These are phyloP conservation scores for Sphecodes monilicornis DNA, from an alignment of 2,888 invertebrate species.

Conservation along the genomic window DNA sequence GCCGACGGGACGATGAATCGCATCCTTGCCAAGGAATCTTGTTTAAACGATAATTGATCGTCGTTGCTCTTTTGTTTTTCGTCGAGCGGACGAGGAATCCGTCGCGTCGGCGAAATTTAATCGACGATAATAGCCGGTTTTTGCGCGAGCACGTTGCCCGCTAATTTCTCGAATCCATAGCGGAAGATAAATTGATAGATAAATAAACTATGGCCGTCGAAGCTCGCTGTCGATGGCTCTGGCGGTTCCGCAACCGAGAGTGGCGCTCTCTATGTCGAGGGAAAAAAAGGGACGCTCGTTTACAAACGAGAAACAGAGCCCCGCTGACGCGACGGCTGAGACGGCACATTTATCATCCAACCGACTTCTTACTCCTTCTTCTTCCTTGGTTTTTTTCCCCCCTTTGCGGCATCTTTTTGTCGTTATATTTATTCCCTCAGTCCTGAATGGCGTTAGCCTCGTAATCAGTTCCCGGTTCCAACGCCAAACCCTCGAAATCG, in stretches of 20 bases:
- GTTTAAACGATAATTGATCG: conserved; percentile 47
- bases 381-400: conserved; percentile 32
- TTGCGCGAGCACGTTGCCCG: not conserved
- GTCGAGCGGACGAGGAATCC: conserved; percentile 6
- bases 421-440: conserved; percentile 43
- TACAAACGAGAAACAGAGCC: conserved; percentile 82
- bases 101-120: conserved; percentile 10
- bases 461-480: not conserved
- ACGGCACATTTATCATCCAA: conserved; percentile 81
- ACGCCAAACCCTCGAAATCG: not conserved
- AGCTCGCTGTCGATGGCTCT: conserved; percentile 38
- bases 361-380: conserved; percentile 65
- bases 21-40: not conserved
- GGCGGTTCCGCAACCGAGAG: conserved; percentile 44
- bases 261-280: conserved; percentile 38
- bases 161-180: conserved; percentile 24
- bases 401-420: conserved; percentile 20
- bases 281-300: conserved; percentile 73
- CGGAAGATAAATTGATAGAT: conserved; percentile 55
- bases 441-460: conserved; percentile 10
- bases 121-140: conserved; percentile 24
- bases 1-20: conserved; percentile 23
- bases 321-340: conserved; percentile 80
- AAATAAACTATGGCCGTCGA: conserved; percentile 44
- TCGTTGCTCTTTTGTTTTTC: conserved; percentile 38